phyloP scores from a whole-genome alignment of 2,888 invertebrate genomes.

The Rotaria socialis region DNA sequence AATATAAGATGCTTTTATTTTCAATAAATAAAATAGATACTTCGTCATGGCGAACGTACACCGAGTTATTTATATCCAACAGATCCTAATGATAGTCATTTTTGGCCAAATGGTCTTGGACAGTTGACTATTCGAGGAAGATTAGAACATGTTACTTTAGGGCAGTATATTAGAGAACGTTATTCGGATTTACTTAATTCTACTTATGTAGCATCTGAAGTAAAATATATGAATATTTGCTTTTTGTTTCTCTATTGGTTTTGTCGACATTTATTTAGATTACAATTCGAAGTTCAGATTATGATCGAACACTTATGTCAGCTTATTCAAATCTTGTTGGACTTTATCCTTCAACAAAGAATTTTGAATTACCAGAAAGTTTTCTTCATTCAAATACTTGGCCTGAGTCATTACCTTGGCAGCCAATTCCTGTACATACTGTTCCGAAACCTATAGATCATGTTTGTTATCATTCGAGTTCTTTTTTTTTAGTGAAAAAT shows the following conservation, averaged over 20 bases:
- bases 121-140: constrained; percentile 46
- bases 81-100: not conserved
- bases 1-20: not conserved
- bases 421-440: constrained; percentile 44
- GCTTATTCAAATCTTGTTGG: constrained; percentile 43
- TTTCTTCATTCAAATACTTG: not conserved
- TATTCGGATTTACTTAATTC: constrained; percentile 45
- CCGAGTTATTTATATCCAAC: constrained; percentile 46
- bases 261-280: not conserved
- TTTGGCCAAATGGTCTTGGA: constrained; percentile 47
- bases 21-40: constrained; percentile 3
- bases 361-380: not conserved
- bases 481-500: not conserved
- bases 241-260: not conserved
- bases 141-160: constrained; percentile 46
- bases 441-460: not conserved
- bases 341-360: constrained; percentile 43
- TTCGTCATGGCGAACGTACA: constrained; percentile 47
- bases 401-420: constrained; percentile 41
- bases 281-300: constrained; percentile 41
- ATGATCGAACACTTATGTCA: constrained; percentile 46
- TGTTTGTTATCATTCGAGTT: not conserved
- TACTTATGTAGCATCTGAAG: constrained; percentile 34
- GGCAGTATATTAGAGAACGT: constrained; percentile 44
- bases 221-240: not conserved